phyloP scores from a whole-genome alignment of 2,888 invertebrate genomes.

The Balanococcus diminutus region DNA sequence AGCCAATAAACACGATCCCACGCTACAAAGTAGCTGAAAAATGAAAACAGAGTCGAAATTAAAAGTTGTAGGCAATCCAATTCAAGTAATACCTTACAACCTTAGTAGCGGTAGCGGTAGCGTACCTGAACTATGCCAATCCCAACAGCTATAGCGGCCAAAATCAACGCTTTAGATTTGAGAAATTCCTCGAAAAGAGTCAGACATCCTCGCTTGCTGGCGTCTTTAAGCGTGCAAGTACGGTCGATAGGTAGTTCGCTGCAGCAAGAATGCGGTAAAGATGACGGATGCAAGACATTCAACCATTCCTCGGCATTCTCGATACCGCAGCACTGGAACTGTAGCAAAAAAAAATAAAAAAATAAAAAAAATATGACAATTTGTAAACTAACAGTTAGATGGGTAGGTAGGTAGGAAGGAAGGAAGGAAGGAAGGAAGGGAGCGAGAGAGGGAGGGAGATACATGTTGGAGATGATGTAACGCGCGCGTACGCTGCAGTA shows the following conservation, averaged over 20 bases:
- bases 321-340: slow-evolving; percentile 48
- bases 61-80: no score
- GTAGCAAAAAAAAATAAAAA: not conserved
- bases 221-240: not conserved
- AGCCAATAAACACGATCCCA: slow-evolving; percentile 39
- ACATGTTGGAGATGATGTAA: no score
- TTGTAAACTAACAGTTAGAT: not conserved
- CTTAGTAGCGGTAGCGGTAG: not conserved
- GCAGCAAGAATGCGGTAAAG: slow-evolving; percentile 43
- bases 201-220: slow-evolving; percentile 28
- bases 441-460: no score
- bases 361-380: not conserved
- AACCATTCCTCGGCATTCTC: slow-evolving; percentile 35
- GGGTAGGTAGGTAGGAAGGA: no score
- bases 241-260: not conserved
- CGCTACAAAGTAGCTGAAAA: slow-evolving; percentile 42
- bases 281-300: not conserved
- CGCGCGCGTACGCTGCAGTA: no score
- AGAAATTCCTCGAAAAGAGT: slow-evolving; percentile 32
- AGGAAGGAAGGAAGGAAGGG: not conserved
- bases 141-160: slow-evolving; percentile 3
- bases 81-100: no score
- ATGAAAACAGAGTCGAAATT: not conserved
- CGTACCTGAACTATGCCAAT: slow-evolving; percentile 23
- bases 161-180: slow-evolving; percentile 26